These are phyloP conservation scores for Pipra filicauda DNA, from an alignment of 2,113 vertebrate species.

Conservation along the genomic window DNA sequence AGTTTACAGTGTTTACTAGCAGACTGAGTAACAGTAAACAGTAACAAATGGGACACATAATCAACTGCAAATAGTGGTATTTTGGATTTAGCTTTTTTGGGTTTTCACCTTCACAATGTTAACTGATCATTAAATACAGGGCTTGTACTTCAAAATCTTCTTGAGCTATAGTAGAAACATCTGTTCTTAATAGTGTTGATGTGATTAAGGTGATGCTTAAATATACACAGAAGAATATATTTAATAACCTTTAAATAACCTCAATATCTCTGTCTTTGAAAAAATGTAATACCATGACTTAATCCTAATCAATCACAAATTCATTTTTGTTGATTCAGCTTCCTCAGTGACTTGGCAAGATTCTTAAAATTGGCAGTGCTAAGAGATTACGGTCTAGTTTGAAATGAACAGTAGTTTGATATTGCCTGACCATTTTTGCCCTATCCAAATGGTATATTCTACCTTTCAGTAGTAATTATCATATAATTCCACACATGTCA, in stretches of 20 bases:
- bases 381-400: slow-evolving; percentile 1
- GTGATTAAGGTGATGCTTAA: slow-evolving; percentile 2
- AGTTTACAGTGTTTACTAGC: background rate
- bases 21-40: background rate
- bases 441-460: background rate
- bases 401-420: slow-evolving; percentile 6
- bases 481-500: slow-evolving; percentile 39
- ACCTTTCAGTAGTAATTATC: slow-evolving; percentile 39
- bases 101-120: slow-evolving; percentile 24
- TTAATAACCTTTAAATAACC: slow-evolving; percentile 63
- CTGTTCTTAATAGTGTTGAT: background rate
- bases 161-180: background rate
- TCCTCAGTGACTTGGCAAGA: slow-evolving; percentile 28
- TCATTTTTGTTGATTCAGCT: slow-evolving; percentile 64
- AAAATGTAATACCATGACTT: slow-evolving; percentile 23
- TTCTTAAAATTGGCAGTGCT: slow-evolving; percentile 33
- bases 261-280: slow-evolving; percentile 38
- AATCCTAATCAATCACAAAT: slow-evolving; percentile 66
- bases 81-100: background rate
- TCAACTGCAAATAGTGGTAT: background rate
- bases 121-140: background rate
- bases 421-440: background rate
- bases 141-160: background rate
- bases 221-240: slow-evolving; percentile 18
- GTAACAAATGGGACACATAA: background rate